Percentiles rank a stretch among this genome's conserved stretches.
These are phyloP conservation scores for Mercenaria mercenaria DNA, from an alignment of 1,140 invertebrate species.

Conservation along the genomic window DNA sequence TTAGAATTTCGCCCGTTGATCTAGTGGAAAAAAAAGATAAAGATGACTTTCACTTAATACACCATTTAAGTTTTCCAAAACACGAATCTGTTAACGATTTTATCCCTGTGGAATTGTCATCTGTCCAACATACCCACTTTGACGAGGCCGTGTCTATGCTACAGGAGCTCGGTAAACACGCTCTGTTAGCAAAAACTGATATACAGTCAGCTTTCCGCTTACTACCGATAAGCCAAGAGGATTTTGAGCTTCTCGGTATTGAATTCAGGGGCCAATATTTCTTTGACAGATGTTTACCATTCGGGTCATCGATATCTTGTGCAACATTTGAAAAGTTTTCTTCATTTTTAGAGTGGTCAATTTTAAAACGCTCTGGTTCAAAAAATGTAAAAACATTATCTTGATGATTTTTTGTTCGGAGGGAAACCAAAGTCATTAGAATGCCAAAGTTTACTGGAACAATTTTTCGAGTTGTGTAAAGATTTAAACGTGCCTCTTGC, in stretches of 20 bases:
- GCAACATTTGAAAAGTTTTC: slow-evolving; percentile 11
- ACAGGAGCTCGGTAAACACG: slow-evolving; percentile 31
- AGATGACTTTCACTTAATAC: slow-evolving; percentile 32
- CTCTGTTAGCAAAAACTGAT: slow-evolving; percentile 48
- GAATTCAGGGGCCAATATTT: slow-evolving; percentile 8
- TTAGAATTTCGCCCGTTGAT: slow-evolving; percentile 20
- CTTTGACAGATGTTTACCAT: slow-evolving; percentile 32
- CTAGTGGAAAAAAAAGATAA: slow-evolving; percentile 1
- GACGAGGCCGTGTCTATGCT: slow-evolving; percentile 64
- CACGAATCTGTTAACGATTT: slow-evolving; percentile 52
- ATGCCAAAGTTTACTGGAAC: not conserved
- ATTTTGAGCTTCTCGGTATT: slow-evolving; percentile 19
- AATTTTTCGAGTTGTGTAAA: not conserved
- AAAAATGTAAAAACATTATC: not conserved
- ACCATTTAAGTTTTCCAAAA: slow-evolving; percentile 54
- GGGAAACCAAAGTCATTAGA: not conserved
- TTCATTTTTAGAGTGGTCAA: not conserved
- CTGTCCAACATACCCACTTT: slow-evolving; percentile 58
- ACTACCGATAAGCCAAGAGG: slow-evolving; percentile 9
- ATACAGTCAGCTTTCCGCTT: slow-evolving; percentile 60
- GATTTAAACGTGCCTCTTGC: slow-evolving; percentile 32
- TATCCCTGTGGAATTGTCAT: slow-evolving; percentile 59
- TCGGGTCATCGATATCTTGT: not conserved
- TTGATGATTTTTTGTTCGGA: slow-evolving; percentile 34
- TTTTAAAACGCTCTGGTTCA: not conserved